Evolutionary conservation across 1,140 invertebrate genomes (phyloP).

Genomic region (Vanessa atalanta): DNA sequence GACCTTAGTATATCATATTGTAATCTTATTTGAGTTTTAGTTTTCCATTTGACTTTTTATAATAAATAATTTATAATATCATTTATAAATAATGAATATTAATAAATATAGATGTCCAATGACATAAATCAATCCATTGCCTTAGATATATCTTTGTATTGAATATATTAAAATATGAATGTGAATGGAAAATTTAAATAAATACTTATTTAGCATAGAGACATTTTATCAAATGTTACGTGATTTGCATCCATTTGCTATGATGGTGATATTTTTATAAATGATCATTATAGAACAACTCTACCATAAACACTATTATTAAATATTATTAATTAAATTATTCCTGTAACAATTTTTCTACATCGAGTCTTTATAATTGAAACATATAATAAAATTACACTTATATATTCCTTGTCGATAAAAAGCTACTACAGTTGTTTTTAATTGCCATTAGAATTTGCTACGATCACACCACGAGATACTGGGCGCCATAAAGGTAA

Average conservation of each 20-base stretch:
- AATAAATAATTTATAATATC: background rate
- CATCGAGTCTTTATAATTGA: background rate
- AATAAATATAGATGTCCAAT: background rate
- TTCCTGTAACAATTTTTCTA: too few relatives aligned
- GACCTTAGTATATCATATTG: background rate
- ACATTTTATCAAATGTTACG: background rate
- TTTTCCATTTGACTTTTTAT: background rate
- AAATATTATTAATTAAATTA: too few relatives aligned
- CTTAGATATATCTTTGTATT: background rate
- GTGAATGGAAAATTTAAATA: background rate
- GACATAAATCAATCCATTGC: background rate
- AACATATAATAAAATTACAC: background rate
- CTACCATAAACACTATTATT: background rate
- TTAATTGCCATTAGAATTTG: constrained; percentile 73
- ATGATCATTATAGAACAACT: background rate
- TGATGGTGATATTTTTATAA: background rate
- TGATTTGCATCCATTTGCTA: background rate
- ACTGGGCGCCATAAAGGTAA: constrained; percentile 73
- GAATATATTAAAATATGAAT: background rate
- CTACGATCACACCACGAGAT: constrained; percentile 64
- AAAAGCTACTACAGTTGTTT: background rate
- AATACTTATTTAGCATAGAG: background rate
- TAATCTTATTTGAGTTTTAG: background rate
- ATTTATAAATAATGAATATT: background rate
- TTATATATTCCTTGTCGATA: background rate